Conservation (phyloP, 2,113 vertebrate genomes). For the Mionectes macconnelli region DNA sequence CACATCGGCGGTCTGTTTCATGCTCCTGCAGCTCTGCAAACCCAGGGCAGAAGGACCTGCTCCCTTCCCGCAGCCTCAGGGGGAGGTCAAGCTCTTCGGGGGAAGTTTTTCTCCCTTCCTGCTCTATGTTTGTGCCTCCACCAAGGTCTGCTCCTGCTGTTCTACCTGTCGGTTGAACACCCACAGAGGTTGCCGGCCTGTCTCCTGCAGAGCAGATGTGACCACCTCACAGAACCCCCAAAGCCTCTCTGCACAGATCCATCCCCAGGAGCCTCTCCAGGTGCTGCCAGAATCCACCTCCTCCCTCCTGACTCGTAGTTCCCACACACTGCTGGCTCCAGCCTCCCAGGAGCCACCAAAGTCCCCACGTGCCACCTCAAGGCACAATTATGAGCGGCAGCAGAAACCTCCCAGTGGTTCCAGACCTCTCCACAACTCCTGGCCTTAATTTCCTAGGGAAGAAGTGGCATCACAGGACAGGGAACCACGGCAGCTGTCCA, state of each 20-base stretch:
- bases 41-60: too few species aligned
- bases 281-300: background rate
- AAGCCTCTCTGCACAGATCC: background rate
- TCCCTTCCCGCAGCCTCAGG: background rate
- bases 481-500: background rate
- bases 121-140: background rate
- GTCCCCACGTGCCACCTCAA: background rate
- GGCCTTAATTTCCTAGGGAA: background rate
- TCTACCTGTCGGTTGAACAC: background rate
- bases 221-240: background rate
- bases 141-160: background rate
- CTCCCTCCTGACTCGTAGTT: background rate
- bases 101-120: background rate
- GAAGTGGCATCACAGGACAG: background rate
- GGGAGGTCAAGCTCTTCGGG: background rate
- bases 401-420: background rate
- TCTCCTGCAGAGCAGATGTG: too few species aligned
- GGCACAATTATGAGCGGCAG: background rate
- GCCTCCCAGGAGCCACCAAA: background rate
- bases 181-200: background rate
- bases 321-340: rapidly evolving
- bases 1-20: background rate
- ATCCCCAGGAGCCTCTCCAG: background rate
- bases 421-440: background rate
- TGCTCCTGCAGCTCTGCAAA: background rate